These are phyloP conservation scores for Dryoscopus gambensis DNA, from an alignment of 2,113 vertebrate species.

Conservation along the genomic window DNA sequence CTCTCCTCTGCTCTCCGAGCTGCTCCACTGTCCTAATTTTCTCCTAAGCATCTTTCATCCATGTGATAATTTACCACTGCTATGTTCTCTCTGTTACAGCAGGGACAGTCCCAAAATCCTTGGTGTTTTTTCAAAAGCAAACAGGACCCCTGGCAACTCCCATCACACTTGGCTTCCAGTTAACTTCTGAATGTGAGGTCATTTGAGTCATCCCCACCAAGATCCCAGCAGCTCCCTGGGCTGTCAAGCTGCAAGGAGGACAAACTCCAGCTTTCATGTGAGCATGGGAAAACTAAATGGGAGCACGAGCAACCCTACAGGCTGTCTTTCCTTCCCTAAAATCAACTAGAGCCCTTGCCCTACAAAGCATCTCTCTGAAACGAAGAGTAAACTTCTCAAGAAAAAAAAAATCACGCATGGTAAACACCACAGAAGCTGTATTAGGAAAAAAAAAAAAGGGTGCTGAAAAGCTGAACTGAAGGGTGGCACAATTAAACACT, in stretches of 20 bases:
- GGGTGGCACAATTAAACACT: not conserved
- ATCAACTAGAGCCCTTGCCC: not conserved
- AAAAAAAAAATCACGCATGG: accelerated
- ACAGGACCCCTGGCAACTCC: not conserved
- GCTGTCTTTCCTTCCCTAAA: not conserved
- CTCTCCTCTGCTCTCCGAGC: not conserved
- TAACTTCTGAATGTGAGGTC: not conserved
- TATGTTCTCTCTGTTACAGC: not conserved
- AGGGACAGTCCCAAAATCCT: not conserved
- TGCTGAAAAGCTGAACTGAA: not conserved
- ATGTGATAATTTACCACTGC: not conserved
- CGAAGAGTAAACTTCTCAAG: not conserved
- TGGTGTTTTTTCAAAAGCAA: not conserved
- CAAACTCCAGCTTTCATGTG: not conserved
- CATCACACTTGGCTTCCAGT: not conserved
- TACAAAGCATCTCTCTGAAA: not conserved
- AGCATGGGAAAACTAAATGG: not conserved
- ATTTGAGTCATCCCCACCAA: not conserved
- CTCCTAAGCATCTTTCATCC: not conserved
- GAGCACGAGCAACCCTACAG: not conserved
- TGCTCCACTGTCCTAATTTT: not conserved
- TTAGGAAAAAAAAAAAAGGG: not conserved
- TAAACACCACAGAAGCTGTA: not conserved
- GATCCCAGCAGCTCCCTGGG: not conserved
- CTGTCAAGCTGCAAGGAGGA: not conserved